Evolutionary conservation across 1,140 invertebrate genomes (phyloP), one percentile per base, ranked within the genome.

Genomic region (Drosophila ogumai): DNA sequence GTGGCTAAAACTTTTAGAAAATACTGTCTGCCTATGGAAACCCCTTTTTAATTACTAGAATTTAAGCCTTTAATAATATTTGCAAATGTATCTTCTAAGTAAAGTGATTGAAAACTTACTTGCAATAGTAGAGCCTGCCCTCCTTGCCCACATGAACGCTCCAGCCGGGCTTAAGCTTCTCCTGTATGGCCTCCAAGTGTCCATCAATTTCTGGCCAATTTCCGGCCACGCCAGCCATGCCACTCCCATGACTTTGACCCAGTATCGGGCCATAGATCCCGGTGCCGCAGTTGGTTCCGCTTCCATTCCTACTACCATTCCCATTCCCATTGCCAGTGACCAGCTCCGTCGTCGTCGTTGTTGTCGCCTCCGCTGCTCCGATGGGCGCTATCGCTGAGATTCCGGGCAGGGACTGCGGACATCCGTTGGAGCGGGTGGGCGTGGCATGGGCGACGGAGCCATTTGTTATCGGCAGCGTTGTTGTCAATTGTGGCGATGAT

Each of bases 101-200:
- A 6, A 22, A 55, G 15, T 9, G 10, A 22, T 25, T 41, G 22
- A 47, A 47, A 36, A 95, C 96, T 95, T 93, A 96, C 96, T 96
- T 96, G 96, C 95, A 96, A 94, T 96, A 96, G 93, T 96, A 96
- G 52, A 96, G 94, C 65, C 96, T 93, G 54, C 95, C 95, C 82
- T 96, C 95, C 75, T 95, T 95, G 78, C 94, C 95, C n/a, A 94
- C 93, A 90, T 96, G 95, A 7, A 95, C 95, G 6, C 95, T 96
- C 95, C 96, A 96, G 79, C 95, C 95, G 60, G 94, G 93, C 79
- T 95, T 95, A 32, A 95, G 91, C 65, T 93, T 93, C 17, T 92
- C 91, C 68, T 94, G 94, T 36, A 94, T 81, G 59, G 91, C 92
- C 72, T 94, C 94, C 80, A 95, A 82, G 60, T 92, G 90, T 64